These are phyloP conservation scores for Pygoscelis antarcticus DNA, from an alignment of 2,113 vertebrate genomes.

Conservation along the genomic window DNA sequence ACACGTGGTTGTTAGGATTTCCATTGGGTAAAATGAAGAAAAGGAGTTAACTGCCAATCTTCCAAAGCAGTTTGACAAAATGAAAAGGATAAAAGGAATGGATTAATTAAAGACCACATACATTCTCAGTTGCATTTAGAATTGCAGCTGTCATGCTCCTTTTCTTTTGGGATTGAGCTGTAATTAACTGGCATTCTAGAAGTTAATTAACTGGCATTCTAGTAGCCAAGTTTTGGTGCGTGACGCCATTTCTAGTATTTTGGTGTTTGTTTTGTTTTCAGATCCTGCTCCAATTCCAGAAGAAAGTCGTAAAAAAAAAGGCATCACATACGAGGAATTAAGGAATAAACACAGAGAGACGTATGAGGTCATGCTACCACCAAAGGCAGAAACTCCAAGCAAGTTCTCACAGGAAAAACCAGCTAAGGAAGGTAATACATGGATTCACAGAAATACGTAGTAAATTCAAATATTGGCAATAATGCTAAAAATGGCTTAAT, in stretches of 20 bases:
- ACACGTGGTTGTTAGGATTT: neutral
- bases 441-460: neutral
- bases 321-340: slow-evolving; percentile 80
- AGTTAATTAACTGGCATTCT: neutral
- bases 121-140: neutral
- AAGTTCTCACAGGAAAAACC: slow-evolving; percentile 71
- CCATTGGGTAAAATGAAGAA: neutral
- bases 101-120: neutral
- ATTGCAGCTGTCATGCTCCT: neutral
- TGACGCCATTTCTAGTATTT: neutral
- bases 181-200: neutral
- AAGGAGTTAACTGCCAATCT: neutral
- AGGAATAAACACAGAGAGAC: slow-evolving; percentile 80
- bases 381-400: slow-evolving; percentile 71
- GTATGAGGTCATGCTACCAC: slow-evolving; percentile 71
- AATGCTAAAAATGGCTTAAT: neutral
- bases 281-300: slow-evolving; percentile 68
- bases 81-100: neutral
- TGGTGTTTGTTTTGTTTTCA: slow-evolving; percentile 60
- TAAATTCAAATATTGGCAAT: neutral
- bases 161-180: neutral
- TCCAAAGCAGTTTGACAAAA: neutral
- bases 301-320: slow-evolving; percentile 76
- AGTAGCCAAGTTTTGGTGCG: neutral
- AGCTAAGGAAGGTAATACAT: slow-evolving; percentile 72